These are phyloP conservation scores for Himalopsyche phryganea DNA, from an alignment of 1,140 invertebrate genomes.

Conservation along the genomic window DNA sequence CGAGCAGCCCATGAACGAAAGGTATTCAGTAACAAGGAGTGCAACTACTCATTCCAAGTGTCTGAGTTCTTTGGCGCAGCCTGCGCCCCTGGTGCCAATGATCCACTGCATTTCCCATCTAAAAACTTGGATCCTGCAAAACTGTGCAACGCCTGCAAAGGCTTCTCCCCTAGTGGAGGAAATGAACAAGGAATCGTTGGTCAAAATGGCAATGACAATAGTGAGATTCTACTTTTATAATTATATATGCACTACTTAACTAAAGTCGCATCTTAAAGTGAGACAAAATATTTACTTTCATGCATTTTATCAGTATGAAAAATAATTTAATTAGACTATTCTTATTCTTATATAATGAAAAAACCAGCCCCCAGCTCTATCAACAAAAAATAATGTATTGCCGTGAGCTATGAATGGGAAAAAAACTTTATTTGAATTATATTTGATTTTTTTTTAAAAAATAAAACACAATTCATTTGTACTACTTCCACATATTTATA, in stretches of 20 bases:
- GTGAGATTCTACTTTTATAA: neutral
- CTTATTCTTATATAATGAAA: too few species aligned
- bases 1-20: slow-evolving; percentile 45
- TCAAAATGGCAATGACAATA: neutral
- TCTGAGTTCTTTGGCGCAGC: slow-evolving; percentile 55
- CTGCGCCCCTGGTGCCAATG: slow-evolving; percentile 58
- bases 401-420: too few species aligned
- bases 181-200: slow-evolving; percentile 27
- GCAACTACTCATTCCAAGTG: slow-evolving; percentile 55
- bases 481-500: too few species aligned
- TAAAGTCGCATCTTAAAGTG: too few species aligned
- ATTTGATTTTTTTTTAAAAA: too few species aligned
- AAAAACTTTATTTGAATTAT: too few species aligned
- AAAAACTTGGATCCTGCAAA: slow-evolving; percentile 34
- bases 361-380: too few species aligned
- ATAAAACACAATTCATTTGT: too few species aligned
- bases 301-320: too few species aligned
- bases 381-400: too few species aligned
- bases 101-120: slow-evolving; percentile 44
- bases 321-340: too few species aligned
- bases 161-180: slow-evolving; percentile 16
- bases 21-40: slow-evolving; percentile 47
- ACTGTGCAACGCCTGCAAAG: slow-evolving; percentile 39
- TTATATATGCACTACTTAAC: neutral
- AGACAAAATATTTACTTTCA: too few species aligned